phyloP scores from a whole-genome alignment of 2,113 vertebrate genomes.

The Trinectes maculatus region DNA sequence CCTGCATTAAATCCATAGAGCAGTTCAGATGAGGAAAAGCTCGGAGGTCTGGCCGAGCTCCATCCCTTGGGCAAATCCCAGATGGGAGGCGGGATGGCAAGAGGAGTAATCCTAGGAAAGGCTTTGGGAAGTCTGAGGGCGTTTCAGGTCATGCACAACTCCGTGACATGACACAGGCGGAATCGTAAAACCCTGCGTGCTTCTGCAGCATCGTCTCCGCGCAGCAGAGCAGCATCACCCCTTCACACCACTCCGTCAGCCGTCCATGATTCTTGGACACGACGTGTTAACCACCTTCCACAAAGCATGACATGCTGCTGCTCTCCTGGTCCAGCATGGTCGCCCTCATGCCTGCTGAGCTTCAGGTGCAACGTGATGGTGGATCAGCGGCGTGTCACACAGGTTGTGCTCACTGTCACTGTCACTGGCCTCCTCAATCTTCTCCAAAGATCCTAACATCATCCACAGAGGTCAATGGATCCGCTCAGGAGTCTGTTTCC shows the following conservation, averaged over 20 bases:
- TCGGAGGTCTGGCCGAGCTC: slow-evolving; percentile 18
- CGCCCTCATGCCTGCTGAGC: slow-evolving; percentile 30
- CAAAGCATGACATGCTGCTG: slow-evolving; percentile 74
- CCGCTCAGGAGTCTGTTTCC: slow-evolving; percentile 29
- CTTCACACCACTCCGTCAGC: slow-evolving; percentile 62
- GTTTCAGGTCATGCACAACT: slow-evolving; percentile 36
- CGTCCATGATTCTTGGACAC: slow-evolving; percentile 74
- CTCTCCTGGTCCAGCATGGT: slow-evolving; percentile 67
- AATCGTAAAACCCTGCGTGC: too few species aligned
- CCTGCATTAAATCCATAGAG: slow-evolving; percentile 9
- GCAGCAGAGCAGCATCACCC: too few species aligned
- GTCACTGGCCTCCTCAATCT: slow-evolving; percentile 9
- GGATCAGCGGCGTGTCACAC: slow-evolving; percentile 56
- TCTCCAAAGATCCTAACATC: slow-evolving; percentile 54
- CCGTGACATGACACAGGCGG: slow-evolving; percentile 1
- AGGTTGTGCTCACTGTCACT: slow-evolving; percentile 49
- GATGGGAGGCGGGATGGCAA: not conserved
- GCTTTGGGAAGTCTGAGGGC: slow-evolving; percentile 31
- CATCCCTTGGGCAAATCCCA: slow-evolving; percentile 22
- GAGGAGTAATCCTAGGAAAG: slow-evolving; percentile 28
- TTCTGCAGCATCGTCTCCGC: too few species aligned
- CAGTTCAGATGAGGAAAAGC: slow-evolving; percentile 10
- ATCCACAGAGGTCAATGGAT: slow-evolving; percentile 33
- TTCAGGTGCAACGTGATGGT: slow-evolving; percentile 50
- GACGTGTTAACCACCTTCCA: slow-evolving; percentile 65